Evolutionary conservation across 1,140 invertebrate genomes (phyloP), one percentile per base, ranked within the genome.

Genomic region (Lasioglossum albipes): DNA sequence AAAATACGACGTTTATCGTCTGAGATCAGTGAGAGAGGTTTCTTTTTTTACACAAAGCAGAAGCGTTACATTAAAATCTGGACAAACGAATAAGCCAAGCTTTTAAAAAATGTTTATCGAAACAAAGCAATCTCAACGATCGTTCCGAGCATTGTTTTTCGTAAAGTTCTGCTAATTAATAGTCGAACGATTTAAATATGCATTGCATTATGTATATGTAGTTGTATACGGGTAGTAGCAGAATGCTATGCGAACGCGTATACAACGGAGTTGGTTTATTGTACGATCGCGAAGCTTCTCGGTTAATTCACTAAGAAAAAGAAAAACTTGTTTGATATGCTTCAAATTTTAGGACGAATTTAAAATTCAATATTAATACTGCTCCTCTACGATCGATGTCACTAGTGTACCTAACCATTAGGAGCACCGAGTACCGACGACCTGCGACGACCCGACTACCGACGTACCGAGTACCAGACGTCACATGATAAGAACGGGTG

Each of bases 401-500:
- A 68, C 78, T 80, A 61, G 52, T 65, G 72, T 75, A 41, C 57
- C 16, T 69, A 74, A 76, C 59, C 59, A 78, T 72, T 45, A 3
- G 13, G 45, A 49, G 10, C 41, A 41, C 2, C 36, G 36, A 36
- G 36, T 36, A 36, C 36, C 36, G 36, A 31, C 20, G 65, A 16
- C 64, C 69, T n/a, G n/a, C 52, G 18, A 16, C 36, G n/a, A 27
- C 27, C 27, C 27, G 27, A 27, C 27, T 36, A 36, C 36, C 36
- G 36, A 31, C 20, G 41, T 22, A 74, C 69, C 52, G 18, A 16
- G 13, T 13, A 54, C 52, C 52, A 79, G 57, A 89, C 81, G 83
- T 91, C 90, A 91, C 90, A 91, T 91, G 90, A 91, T 88, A 89
- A 75, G 82, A 65, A 87, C 86, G 86, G 87, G 88, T 84, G 88